Percentiles rank a stretch among this genome's conserved stretches.
Conservation (phyloP, 2,888 invertebrate species). For the Rugalucina vietnamica region DNA sequence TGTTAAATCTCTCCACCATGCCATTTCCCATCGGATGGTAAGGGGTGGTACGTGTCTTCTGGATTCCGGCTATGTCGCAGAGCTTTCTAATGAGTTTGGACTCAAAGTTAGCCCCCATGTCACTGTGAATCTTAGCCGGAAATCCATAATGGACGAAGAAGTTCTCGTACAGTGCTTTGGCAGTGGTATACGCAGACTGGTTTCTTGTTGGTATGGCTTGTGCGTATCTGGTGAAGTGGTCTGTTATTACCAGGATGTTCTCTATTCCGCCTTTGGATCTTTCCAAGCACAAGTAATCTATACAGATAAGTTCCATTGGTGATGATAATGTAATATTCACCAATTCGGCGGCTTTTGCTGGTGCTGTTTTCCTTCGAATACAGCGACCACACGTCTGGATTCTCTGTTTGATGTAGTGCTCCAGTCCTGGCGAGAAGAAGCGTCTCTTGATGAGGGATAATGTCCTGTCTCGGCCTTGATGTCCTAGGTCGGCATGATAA, state of each 20-base stretch:
- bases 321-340: not conserved
- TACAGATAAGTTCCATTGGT: not conserved
- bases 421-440: constrained; percentile 15
- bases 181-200: constrained; percentile 24
- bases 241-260: constrained; percentile 40
- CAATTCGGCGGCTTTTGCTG: not conserved
- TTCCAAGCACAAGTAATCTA: not conserved
- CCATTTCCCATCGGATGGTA: constrained; percentile 58
- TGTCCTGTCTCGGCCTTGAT: not conserved
- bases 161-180: constrained; percentile 11
- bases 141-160: not conserved
- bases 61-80: constrained; percentile 19
- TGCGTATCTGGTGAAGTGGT: constrained; percentile 8
- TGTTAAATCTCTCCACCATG: constrained; percentile 43
- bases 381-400: not conserved
- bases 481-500: too few species aligned
- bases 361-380: not conserved
- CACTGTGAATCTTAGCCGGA: not conserved
- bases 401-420: not conserved
- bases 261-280: not conserved
- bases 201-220: not conserved
- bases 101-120: constrained; percentile 7
- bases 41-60: constrained; percentile 38
- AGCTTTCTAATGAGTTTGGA: not conserved
- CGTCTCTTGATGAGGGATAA: not conserved